Conservation (phyloP, 2,888 invertebrate species). For the Unio delphinus region DNA sequence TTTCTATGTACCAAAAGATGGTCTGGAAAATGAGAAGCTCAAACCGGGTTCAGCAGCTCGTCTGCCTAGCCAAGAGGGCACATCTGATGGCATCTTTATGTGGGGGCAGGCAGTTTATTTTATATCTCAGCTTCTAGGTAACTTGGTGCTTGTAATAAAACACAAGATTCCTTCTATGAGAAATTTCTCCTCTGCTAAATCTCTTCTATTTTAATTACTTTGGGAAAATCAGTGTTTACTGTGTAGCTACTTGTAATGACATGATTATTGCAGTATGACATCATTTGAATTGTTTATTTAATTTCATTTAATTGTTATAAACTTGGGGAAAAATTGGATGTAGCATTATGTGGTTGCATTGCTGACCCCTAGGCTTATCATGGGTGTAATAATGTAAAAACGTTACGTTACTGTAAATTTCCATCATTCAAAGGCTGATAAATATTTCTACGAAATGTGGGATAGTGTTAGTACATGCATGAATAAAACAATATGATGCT, state of each 20-base stretch:
- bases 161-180: too few species aligned
- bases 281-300: neutral
- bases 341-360: neutral
- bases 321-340: neutral
- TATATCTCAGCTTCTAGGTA: constrained; percentile 86
- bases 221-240: too few species aligned
- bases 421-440: too few species aligned
- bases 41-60: constrained; percentile 81
- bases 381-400: too few species aligned
- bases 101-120: constrained; percentile 98
- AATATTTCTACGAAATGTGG: too few species aligned
- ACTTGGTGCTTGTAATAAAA: constrained; percentile 17
- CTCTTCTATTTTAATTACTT: too few species aligned
- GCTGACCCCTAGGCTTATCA: neutral
- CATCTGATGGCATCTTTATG: constrained; percentile 78
- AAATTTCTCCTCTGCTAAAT: neutral
- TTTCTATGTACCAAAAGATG: constrained; percentile 85
- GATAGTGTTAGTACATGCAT: too few species aligned
- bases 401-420: too few species aligned
- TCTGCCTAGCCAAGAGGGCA: constrained; percentile 76
- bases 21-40: constrained; percentile 80
- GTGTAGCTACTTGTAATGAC: too few species aligned
- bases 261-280: neutral
- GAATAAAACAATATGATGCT: too few species aligned
- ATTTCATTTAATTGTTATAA: neutral